Percentiles rank a stretch among this genome's conserved stretches.
Conservation (phyloP, 2,888 invertebrate genomes). For the Lomographa bimaculata region DNA sequence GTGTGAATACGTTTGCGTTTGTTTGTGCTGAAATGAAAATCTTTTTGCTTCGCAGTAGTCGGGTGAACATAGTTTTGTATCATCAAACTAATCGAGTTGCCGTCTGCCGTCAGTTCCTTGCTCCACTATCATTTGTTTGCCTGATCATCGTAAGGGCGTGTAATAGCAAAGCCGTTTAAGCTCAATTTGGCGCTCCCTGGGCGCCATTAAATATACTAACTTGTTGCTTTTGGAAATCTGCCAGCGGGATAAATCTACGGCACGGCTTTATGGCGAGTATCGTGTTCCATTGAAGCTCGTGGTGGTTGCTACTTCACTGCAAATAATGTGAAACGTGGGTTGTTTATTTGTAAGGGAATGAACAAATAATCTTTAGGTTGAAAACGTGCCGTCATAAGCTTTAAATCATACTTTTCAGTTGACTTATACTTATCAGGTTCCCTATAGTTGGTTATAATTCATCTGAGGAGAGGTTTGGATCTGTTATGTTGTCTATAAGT, state of each 20-base stretch:
- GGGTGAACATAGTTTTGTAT: too few species aligned
- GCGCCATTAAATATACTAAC: conserved; percentile 33
- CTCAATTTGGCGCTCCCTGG: conserved; percentile 30
- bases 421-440: too few species aligned
- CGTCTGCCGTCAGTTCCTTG: conserved; percentile 4
- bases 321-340: conserved; percentile 4
- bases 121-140: conserved; percentile 27
- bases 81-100: too few species aligned
- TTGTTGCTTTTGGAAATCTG: conserved; percentile 38
- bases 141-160: conserved; percentile 25
- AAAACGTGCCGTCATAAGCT: too few species aligned
- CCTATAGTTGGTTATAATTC: too few species aligned
- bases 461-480: too few species aligned
- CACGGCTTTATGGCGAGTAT: conserved; percentile 8
- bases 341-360: conserved; percentile 2
- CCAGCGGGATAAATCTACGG: conserved; percentile 26
- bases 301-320: conserved; percentile 5
- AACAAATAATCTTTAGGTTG: too few species aligned
- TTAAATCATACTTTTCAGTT: too few species aligned
- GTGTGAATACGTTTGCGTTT: too few species aligned
- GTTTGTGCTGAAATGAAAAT: too few species aligned
- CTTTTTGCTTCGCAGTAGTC: too few species aligned
- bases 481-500: too few species aligned
- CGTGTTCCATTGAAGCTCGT: conserved; percentile 7
- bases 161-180: conserved; percentile 31